phyloP scores from a whole-genome alignment of 2,797 vertebrate species.

The Poecilia picta region DNA sequence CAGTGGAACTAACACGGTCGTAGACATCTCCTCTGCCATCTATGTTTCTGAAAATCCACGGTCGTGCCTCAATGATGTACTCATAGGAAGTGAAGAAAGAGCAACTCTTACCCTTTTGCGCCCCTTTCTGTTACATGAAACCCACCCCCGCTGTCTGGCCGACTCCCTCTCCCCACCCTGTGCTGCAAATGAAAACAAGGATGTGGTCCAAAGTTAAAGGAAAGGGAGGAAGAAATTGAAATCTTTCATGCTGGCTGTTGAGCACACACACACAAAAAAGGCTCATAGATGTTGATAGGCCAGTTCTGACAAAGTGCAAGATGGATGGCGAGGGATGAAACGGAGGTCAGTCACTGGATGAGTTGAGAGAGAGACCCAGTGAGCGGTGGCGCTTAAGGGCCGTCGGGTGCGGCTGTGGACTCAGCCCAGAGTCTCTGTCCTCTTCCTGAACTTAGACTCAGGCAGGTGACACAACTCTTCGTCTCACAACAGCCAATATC shows the following conservation, averaged over 20 bases:
- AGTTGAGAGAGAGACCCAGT: constrained; percentile 5
- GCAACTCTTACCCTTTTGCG: constrained; percentile 44
- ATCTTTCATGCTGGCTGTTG: constrained; percentile 16
- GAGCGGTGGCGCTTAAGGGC: constrained; percentile 10
- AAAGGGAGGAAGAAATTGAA: constrained; percentile 50
- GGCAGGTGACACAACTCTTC: constrained; percentile 54
- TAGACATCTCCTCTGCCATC: constrained; percentile 41
- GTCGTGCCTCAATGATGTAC: constrained; percentile 43
- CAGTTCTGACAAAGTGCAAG: constrained; percentile 19
- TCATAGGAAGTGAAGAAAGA: constrained; percentile 45
- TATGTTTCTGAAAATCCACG: constrained; percentile 23
- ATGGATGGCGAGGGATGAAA: constrained; percentile 15
- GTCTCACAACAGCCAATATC: constrained; percentile 57
- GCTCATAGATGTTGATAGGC: constrained; percentile 4
- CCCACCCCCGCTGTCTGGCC: constrained; percentile 63
- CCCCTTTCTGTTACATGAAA: constrained; percentile 65
- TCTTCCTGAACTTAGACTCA: constrained; percentile 60
- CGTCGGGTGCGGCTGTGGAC: constrained; percentile 23
- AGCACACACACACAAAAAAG: constrained; percentile 16
- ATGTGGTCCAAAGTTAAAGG: constrained; percentile 57
- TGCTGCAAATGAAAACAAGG: constrained; percentile 75
- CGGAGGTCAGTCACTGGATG: not conserved
- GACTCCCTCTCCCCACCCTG: constrained; percentile 49
- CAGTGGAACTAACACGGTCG: no score
- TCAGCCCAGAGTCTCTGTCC: constrained; percentile 50